Conservation (phyloP, 2,888 invertebrate species). For the Leuctra nigra region DNA sequence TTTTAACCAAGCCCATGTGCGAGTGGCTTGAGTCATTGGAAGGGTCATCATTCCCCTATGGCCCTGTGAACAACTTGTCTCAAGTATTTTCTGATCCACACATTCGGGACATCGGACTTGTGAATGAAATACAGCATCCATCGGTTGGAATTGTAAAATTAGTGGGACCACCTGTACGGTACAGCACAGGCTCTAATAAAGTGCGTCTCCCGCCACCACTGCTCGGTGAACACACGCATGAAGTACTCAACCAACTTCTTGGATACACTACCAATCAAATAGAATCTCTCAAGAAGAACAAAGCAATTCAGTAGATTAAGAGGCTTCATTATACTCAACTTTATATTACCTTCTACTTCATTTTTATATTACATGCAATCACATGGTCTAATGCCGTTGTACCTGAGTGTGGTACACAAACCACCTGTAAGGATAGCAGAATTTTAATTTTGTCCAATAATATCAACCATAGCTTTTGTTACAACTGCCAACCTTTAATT, state of each 20-base stretch:
- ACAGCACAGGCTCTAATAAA: constrained; percentile 62
- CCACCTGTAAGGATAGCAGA: too few species aligned
- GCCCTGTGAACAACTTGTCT: constrained; percentile 69
- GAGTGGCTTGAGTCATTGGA: constrained; percentile 71
- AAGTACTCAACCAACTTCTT: constrained; percentile 61
- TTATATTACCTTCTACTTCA: not conserved
- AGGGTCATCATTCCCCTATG: constrained; percentile 74
- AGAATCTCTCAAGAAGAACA: not conserved
- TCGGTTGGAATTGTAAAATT: constrained; percentile 62
- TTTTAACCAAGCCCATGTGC: constrained; percentile 57
- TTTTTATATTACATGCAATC: not conserved
- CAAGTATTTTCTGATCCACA: constrained; percentile 84
- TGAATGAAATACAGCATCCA: constrained; percentile 64
- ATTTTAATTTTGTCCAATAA: too few species aligned
- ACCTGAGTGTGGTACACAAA: too few species aligned
- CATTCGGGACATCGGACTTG: constrained; percentile 62
- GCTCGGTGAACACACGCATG: constrained; percentile 81
- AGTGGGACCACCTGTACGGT: constrained; percentile 82
- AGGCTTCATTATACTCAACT: not conserved
- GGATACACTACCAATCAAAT: constrained; percentile 48
- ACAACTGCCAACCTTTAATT: too few species aligned
- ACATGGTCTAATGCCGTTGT: too few species aligned
- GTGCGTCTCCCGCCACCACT: constrained; percentile 71
- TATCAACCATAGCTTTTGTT: too few species aligned
- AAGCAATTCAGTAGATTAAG: constrained; percentile 6